Evolutionary conservation across 2,113 vertebrate genomes (phyloP).

Genomic region (Pterocles orientalis): DNA sequence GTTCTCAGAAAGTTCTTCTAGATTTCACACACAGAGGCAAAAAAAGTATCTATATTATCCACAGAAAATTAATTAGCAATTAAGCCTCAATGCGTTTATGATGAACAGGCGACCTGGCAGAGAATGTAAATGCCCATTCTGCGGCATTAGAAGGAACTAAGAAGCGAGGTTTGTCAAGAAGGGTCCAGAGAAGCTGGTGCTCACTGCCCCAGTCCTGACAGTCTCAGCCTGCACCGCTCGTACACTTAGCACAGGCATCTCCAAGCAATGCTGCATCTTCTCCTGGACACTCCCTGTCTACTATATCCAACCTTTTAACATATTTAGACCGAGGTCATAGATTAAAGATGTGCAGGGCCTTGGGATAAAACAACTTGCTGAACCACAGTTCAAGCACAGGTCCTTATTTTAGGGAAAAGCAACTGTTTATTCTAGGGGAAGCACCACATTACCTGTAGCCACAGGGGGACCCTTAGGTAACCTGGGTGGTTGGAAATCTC

Average conservation of each 20-base stretch:
- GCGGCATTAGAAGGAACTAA: not conserved
- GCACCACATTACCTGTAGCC: not conserved
- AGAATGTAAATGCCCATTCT: not conserved
- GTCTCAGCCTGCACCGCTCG: fast-evolving
- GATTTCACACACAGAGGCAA: not conserved
- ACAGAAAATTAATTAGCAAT: slow-evolving; percentile 36
- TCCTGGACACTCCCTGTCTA: not conserved
- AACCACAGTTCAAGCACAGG: not conserved
- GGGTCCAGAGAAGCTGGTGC: not conserved
- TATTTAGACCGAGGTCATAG: not conserved
- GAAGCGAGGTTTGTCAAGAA: not conserved
- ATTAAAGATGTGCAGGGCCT: not conserved
- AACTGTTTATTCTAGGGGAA: not conserved
- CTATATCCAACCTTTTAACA: not conserved
- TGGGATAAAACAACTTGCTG: not conserved
- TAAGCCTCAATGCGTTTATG: not conserved
- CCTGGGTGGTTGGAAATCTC: not conserved
- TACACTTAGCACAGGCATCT: not conserved
- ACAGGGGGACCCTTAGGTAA: not conserved
- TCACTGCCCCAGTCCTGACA: not conserved
- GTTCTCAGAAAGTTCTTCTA: not conserved
- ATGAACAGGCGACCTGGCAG: not conserved
- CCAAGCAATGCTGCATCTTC: not conserved
- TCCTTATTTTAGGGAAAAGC: not conserved
- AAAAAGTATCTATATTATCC: not conserved